phyloP scores from a whole-genome alignment of 2,888 invertebrate species.

The Limnephilus rhombicus region DNA sequence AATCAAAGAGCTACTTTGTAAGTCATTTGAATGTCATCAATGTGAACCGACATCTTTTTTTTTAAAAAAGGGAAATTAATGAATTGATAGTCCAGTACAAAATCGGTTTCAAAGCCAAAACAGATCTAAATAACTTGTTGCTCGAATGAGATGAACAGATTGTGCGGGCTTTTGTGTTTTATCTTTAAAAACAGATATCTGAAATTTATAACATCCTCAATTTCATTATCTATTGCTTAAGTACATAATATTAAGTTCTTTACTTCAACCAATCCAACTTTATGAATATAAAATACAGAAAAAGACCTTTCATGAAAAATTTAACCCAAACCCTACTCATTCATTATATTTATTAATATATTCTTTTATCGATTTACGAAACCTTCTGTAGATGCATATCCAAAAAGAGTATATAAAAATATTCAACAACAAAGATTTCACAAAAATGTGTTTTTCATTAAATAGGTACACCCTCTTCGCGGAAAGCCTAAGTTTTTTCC shows the following conservation, averaged over 20 bases:
- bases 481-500: constrained; percentile 28
- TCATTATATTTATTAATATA: not conserved
- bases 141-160: not conserved
- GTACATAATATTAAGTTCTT: not conserved
- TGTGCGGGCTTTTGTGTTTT: not conserved
- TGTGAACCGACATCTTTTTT: not conserved
- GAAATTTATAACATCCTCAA: too few relatives aligned
- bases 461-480: not conserved
- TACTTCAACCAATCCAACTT: not conserved
- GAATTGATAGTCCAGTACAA: not conserved
- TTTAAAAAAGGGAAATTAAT: too few relatives aligned
- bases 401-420: not conserved
- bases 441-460: not conserved
- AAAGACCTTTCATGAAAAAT: not conserved
- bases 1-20: not conserved
- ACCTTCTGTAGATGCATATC: not conserved
- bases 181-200: not conserved
- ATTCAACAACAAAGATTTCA: too few relatives aligned
- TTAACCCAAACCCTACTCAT: not conserved
- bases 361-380: not conserved
- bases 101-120: not conserved
- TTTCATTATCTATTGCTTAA: not conserved
- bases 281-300: not conserved
- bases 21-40: not conserved
- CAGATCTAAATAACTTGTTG: not conserved